Evolutionary conservation across 2,888 invertebrate species (phyloP).

Genomic region (Serripes groenlandicus): DNA sequence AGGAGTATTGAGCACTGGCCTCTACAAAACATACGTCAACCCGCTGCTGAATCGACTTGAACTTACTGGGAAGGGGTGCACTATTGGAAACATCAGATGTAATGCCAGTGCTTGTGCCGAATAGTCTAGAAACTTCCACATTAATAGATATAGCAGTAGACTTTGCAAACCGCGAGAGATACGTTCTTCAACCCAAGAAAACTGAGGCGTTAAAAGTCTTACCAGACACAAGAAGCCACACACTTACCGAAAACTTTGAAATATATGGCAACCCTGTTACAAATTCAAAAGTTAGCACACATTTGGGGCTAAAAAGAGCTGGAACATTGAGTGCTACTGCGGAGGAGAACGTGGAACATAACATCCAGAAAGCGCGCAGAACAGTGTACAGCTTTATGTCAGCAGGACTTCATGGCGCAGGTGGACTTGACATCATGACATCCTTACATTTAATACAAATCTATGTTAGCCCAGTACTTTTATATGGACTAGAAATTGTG

Average conservation of each 20-base stretch:
- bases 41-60: neutral
- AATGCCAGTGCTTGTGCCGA: neutral
- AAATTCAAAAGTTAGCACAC: no score
- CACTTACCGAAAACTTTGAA: no score
- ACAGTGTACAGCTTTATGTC: slow-evolving; percentile 13
- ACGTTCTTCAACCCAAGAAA: neutral
- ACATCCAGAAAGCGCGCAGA: slow-evolving; percentile 18
- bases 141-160: neutral
- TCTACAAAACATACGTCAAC: neutral
- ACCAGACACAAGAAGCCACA: no score
- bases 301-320: no score
- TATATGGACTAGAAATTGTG: slow-evolving; percentile 29
- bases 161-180: neutral
- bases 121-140: neutral
- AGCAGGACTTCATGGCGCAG: slow-evolving; percentile 27
- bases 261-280: no score
- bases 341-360: no score
- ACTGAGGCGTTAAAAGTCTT: neutral
- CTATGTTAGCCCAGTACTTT: no score
- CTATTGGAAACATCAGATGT: neutral
- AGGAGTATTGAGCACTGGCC: neutral
- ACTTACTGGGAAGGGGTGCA: neutral
- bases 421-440: slow-evolving; percentile 19
- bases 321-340: no score
- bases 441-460: slow-evolving; percentile 23